These are phyloP conservation scores for Anodontia alba DNA, from an alignment of 2,888 invertebrate genomes.

Conservation along the genomic window DNA sequence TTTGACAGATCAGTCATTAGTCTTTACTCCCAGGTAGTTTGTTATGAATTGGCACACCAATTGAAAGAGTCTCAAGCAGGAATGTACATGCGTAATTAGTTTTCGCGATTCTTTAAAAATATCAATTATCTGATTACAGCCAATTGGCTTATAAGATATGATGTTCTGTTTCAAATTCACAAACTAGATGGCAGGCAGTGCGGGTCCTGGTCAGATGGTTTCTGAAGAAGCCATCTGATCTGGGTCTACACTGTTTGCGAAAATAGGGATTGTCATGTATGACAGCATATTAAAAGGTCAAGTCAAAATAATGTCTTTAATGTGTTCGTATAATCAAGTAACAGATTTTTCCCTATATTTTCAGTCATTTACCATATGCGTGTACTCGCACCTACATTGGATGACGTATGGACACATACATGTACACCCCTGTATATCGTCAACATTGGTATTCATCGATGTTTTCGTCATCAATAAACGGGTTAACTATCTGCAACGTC, in stretches of 20 bases:
- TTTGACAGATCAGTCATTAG: neutral
- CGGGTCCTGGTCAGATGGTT: too few relatives aligned
- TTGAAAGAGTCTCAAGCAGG: neutral
- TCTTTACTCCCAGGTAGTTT: too few relatives aligned
- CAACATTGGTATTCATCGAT: too few relatives aligned
- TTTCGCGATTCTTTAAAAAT: neutral
- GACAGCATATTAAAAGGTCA: neutral
- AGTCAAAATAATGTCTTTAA: neutral
- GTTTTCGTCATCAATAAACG: neutral
- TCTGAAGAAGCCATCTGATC: too few relatives aligned
- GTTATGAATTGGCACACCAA: neutral
- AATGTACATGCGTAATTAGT: neutral
- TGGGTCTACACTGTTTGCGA: neutral
- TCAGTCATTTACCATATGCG: conserved; percentile 3
- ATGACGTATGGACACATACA: too few relatives aligned
- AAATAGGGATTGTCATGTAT: neutral
- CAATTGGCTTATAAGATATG: neutral
- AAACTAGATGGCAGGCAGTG: too few relatives aligned
- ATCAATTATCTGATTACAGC: neutral
- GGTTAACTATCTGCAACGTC: neutral
- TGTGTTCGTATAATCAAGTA: neutral
- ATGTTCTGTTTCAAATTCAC: neutral
- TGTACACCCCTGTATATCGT: too few relatives aligned
- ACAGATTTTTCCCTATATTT: neutral
- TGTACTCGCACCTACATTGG: neutral